A percentile compares a stretch with the other conserved stretches of the same genome.
phyloP scores from a whole-genome alignment of 2,113 vertebrate genomes.

The Malurus melanocephalus region DNA sequence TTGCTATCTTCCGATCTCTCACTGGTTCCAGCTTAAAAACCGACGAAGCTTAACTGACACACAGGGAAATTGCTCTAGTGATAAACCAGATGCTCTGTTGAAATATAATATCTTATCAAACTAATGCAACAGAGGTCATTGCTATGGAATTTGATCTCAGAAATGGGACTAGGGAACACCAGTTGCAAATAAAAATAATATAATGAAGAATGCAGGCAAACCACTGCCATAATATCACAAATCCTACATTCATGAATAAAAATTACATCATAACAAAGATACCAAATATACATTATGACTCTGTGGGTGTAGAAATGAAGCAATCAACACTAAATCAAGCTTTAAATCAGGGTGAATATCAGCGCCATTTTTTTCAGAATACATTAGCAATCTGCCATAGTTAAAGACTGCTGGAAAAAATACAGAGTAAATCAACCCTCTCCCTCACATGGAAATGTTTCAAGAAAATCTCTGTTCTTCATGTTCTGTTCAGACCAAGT shows the following conservation, averaged over 20 bases:
- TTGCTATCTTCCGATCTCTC: background rate
- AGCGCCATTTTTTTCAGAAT: background rate
- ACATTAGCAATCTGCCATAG: constrained; percentile 8
- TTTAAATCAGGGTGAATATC: constrained; percentile 25
- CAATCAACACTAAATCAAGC: constrained; percentile 38
- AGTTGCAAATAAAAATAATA: constrained; percentile 18
- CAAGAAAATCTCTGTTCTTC: background rate
- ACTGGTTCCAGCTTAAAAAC: background rate
- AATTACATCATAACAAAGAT: background rate
- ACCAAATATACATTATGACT: background rate
- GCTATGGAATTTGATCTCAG: background rate
- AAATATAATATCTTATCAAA: constrained; percentile 12
- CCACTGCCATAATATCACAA: background rate
- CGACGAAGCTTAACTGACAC: constrained; percentile 1
- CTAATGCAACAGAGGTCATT: background rate
- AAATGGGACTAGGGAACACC: background rate
- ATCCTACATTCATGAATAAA: constrained; percentile 4
- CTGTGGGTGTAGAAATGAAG: background rate
- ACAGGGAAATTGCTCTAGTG: constrained; percentile 9
- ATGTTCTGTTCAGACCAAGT: background rate
- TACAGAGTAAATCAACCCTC: background rate
- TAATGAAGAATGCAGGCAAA: background rate
- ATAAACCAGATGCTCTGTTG: constrained; percentile 34
- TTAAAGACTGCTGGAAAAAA: background rate
- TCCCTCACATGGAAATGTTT: background rate